These are phyloP conservation scores for Chironex yamaguchii DNA, from an alignment of 30 jellyfish, hydroid and myxozoan genomes.

Conservation along the genomic window DNA sequence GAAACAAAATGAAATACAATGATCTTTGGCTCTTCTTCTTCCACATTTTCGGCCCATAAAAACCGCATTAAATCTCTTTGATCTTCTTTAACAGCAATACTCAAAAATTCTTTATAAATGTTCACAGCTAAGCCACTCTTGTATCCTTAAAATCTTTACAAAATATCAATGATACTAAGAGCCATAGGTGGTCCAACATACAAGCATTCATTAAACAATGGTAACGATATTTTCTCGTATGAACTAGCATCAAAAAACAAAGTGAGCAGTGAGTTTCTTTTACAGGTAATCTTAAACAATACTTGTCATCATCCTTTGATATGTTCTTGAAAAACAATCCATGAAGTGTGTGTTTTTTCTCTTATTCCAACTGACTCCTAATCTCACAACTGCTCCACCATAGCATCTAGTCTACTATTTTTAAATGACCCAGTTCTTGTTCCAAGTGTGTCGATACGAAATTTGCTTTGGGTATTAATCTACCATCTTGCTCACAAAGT, in stretches of 20 bases:
- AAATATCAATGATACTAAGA: too few species aligned
- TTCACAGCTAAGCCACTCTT: not conserved
- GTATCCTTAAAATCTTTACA: not conserved
- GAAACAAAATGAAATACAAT: not conserved
- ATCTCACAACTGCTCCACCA: conserved; percentile 5
- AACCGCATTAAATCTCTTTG: not conserved
- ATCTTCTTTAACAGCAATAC: not conserved
- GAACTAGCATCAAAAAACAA: not conserved
- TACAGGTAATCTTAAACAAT: too few species aligned
- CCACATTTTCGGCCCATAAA: conserved; percentile 5
- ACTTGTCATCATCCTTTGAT: too few species aligned
- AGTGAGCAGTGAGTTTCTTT: too few species aligned
- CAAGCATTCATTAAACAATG: too few species aligned
- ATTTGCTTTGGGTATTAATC: not conserved
- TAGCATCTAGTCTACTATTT: too few species aligned
- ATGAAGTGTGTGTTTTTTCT: conserved; percentile 23
- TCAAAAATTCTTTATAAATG: not conserved
- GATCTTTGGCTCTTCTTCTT: conserved; percentile 4
- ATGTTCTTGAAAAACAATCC: conserved; percentile 9
- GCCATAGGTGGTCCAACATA: too few species aligned
- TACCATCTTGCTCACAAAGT: not conserved
- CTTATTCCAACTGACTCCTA: conserved; percentile 29
- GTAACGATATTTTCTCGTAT: too few species aligned
- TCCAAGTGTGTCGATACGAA: conserved; percentile 10
- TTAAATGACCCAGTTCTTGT: not conserved